These are phyloP conservation scores for Galeopterus variegatus DNA, from an alignment of 2,113 vertebrate species.

Conservation along the genomic window DNA sequence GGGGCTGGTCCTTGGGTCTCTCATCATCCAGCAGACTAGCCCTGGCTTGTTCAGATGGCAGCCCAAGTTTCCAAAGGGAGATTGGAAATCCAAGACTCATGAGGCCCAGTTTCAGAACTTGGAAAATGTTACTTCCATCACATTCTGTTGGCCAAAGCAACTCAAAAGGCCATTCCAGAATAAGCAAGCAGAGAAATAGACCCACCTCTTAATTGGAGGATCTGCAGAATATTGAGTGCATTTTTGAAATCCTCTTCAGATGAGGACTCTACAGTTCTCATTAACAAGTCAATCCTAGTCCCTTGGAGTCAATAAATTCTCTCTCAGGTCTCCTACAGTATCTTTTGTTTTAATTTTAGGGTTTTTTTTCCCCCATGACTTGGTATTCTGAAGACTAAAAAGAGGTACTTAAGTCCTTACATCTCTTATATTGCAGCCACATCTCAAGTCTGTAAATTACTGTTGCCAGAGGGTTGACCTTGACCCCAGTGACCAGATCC, in stretches of 20 bases:
- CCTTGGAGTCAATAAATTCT: not conserved
- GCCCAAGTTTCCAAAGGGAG: not conserved
- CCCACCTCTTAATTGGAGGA: not conserved
- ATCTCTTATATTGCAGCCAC: not conserved
- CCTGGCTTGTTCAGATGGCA: not conserved
- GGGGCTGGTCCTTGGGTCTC: not conserved
- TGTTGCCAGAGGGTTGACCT: not conserved
- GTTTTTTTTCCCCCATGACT: not conserved
- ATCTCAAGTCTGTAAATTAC: slow-evolving; percentile 16
- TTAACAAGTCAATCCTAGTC: not conserved
- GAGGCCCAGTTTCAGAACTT: slow-evolving; percentile 28
- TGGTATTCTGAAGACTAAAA: not conserved
- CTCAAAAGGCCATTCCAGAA: not conserved
- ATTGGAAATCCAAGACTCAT: not conserved
- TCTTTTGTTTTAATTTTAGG: slow-evolving; percentile 11
- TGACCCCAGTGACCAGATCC: not conserved
- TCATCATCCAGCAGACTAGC: not conserved
- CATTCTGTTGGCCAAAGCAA: not conserved
- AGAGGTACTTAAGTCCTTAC: not conserved
- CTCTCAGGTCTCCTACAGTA: not conserved
- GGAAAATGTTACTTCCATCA: not conserved
- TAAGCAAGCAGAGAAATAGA: not conserved
- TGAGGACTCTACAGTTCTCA: not conserved
- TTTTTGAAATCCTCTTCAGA: not conserved
- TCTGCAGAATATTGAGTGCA: not conserved